Evolutionary conservation across 2,797 vertebrate genomes (phyloP).

Genomic region (Octomys mimax): DNA sequence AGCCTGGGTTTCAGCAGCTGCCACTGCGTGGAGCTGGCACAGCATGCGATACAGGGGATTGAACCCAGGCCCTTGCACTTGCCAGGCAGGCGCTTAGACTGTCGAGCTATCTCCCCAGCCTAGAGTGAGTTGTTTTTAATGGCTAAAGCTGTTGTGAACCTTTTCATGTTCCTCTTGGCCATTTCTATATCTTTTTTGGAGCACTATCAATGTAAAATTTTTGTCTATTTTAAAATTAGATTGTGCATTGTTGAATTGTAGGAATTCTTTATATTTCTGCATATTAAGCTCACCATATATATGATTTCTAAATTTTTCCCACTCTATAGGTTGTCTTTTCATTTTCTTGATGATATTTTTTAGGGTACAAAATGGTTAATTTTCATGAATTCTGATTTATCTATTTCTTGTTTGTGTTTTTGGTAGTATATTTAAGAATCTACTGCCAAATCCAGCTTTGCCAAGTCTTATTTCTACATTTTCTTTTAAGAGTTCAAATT

Average conservation of each 20-base stretch:
- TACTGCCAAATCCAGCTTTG: not conserved
- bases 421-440: not conserved
- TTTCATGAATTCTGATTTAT: not conserved
- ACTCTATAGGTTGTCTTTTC: not conserved
- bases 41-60: no score
- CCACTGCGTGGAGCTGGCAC: no score
- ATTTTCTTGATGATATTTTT: not conserved
- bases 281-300: not conserved
- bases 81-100: no score
- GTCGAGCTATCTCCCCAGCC: no score
- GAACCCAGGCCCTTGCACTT: no score
- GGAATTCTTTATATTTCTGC: not conserved
- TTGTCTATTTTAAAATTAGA: not conserved
- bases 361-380: not conserved
- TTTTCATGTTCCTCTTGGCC: not conserved
- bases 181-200: not conserved
- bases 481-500: not conserved
- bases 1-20: no score
- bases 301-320: not conserved
- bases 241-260: not conserved
- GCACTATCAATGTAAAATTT: not conserved
- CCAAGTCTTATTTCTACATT: not conserved
- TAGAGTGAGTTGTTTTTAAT: not conserved
- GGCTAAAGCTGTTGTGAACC: not conserved
- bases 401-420: not conserved